phyloP scores from a whole-genome alignment of 2,888 invertebrate genomes.

The Dynastes hyllus region DNA sequence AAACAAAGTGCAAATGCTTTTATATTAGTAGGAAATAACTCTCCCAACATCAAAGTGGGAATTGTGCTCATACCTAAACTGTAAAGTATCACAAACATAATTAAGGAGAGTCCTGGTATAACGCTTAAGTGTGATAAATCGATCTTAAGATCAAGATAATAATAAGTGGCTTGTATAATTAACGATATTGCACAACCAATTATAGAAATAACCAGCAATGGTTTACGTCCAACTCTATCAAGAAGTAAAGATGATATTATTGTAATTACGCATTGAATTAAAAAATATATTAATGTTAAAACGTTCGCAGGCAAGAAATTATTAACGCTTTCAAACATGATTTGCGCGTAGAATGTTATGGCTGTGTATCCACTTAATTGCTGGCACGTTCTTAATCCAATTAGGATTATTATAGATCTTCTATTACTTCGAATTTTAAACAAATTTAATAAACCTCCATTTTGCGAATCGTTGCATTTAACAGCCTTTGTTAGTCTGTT shows the following conservation, averaged over 20 bases:
- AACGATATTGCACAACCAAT: conserved; percentile 66
- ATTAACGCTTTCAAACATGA: conserved; percentile 73
- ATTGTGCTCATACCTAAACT: conserved; percentile 71
- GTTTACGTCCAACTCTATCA: conserved; percentile 78
- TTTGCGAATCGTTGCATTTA: conserved; percentile 62
- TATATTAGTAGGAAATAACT: conserved; percentile 73
- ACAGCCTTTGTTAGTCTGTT: conserved; percentile 59
- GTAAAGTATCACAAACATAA: conserved; percentile 70
- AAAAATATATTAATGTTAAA: conserved; percentile 74
- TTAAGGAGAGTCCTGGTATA: conserved; percentile 70
- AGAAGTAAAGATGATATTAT: conserved; percentile 74
- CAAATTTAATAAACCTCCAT: conserved; percentile 72
- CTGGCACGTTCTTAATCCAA: conserved; percentile 75
- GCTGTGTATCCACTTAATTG: conserved; percentile 78
- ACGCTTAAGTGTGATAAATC: conserved; percentile 64
- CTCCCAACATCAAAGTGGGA: conserved; percentile 71
- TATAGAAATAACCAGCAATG: conserved; percentile 75
- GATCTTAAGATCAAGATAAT: conserved; percentile 66
- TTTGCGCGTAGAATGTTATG: conserved; percentile 75
- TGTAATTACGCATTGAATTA: conserved; percentile 74
- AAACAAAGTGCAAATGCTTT: conserved; percentile 73
- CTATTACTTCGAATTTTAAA: conserved; percentile 74
- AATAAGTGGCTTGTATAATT: conserved; percentile 67
- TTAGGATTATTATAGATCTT: conserved; percentile 76
- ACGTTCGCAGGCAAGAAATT: conserved; percentile 71